Base-by-base conservation (phyloP, 2,113 vertebrate genomes). In the Odobenus rosmarus region DNA sequence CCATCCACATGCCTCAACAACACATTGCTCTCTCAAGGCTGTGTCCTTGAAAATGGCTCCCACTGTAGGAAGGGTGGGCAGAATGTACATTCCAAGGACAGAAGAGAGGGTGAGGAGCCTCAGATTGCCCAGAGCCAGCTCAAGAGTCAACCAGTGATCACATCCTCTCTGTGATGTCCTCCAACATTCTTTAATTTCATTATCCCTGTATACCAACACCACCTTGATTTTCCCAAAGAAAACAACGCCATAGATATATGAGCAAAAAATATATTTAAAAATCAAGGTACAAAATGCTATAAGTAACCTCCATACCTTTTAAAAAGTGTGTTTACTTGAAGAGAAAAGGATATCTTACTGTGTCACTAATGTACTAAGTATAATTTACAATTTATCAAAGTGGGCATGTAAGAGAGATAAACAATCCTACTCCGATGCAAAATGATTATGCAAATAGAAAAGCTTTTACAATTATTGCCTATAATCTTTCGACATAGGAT, bases 201-300 rank as follows among this genome's bases (percentile, higher is more conserved):
- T 59, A 69, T 81, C 39, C 31, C 77, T 88, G 4, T 88, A 28
- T 51, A 74, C 24, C 84, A 88, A 93, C 5, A 97, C 28, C 18
- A 88, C 69, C 59, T 96, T 90, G 64, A 80, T 93, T 90, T 98
- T 94, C 62, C 39, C 31, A 31, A 95, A 95, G 69, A 90, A 95
- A 91, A 61, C 24, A 90, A 88, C 4, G 18, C 8, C 36, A 26
- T 28, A 26, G 19, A 85, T 92, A 92, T 8, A 85, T 42, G 7
- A 81, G 18, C 23, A 91, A 86, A 28, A 26, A 21, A 31, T 89
- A 3, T 74, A 90, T 96, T 88, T 96, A 88, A 98, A 97, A 95
- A 71, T 72, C 31, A 46, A 80, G 92, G 67, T 84, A 62, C 7
- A 89, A 93, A 89, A 46, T 91, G 7, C 18, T 86, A 57, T 59